Percentiles rank a stretch among this genome's conserved stretches.
Evolutionary conservation across 2,797 vertebrate species (phyloP).

Genomic region (Lophotriccus pileatus): DNA sequence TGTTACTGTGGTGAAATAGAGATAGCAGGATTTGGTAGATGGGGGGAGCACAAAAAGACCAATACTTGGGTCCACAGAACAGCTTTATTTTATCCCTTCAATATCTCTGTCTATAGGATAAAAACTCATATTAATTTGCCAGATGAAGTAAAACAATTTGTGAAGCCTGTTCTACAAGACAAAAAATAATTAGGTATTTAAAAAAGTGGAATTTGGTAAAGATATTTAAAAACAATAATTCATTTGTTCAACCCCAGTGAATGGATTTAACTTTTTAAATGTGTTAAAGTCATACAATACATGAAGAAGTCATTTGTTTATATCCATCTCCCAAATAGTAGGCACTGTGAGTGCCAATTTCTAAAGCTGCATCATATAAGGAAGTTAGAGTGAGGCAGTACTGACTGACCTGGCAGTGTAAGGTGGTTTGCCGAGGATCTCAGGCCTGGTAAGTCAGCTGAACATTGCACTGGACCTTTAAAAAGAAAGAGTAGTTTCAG

Average conservation of each 20-base stretch:
- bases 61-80: neutral
- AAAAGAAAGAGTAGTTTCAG: constrained; percentile 31
- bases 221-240: neutral
- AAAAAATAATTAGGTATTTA: neutral
- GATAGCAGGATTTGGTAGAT: neutral
- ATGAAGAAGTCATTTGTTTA: neutral
- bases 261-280: neutral
- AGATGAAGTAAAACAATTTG: neutral
- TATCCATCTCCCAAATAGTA: neutral
- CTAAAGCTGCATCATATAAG: neutral
- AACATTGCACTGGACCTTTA: constrained; percentile 37
- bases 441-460: constrained; percentile 35
- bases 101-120: neutral
- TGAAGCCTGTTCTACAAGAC: neutral
- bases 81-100: neutral
- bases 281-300: neutral
- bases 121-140: neutral
- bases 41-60: neutral
- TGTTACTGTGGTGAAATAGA: neutral
- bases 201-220: neutral
- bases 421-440: constrained; percentile 59
- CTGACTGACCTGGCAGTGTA: constrained; percentile 74
- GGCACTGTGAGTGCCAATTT: neutral
- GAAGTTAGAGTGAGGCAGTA: neutral
- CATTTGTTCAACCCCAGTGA: neutral